Evolutionary conservation across 2,797 vertebrate species (phyloP), one percentile per base, ranked within the genome.

Genomic region (Tenualosa ilisha): DNA sequence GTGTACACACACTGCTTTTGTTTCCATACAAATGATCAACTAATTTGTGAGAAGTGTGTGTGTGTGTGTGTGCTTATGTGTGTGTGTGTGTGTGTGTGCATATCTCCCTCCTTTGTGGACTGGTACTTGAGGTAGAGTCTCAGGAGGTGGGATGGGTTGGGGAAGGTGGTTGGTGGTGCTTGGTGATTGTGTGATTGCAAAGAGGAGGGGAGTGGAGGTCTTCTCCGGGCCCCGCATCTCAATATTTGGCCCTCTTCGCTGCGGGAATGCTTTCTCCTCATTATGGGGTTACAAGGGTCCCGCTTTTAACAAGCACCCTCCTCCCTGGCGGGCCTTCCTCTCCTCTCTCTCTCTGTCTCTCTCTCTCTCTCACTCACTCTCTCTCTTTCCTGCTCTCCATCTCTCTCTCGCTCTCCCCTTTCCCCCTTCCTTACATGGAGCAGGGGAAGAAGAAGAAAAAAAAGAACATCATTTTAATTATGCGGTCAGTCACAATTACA

Each of bases 401-500:
- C 31, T 72, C 12, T 4, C 31, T 72, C 26, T 72, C 17, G 24
- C 26, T 61, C 59, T n/a, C 17, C 59, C 22, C 84, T 87, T 86
- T 89, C 87, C 89, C 87, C 88, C 89, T 90, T 87, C 88, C 87
- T 88, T 86, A 85, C 82, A 59, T 46, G 13, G 68, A 75, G 31
- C 5, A 15, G 5, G 13, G 98, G 97, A 96, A 98, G 96, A 97
- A 98, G 97, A 97, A 95, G 95, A 96, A 96, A 97, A 97, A 99
- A 99, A 99, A 99, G 98, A 99, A 99, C 98, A 99, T 99, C 97
- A 98, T 99, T 99, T 98, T 98, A 97, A 98, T 99, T 98, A 98
- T 97, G 96, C 97, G 97, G 98, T 98, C 98, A 98, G 98, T 99
- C 98, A 98, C 98, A 98, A 99, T 99, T 99, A 98, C 97, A 98